Base-by-base conservation (phyloP, 2,888 invertebrate species). In the Ormia ochracea region DNA sequence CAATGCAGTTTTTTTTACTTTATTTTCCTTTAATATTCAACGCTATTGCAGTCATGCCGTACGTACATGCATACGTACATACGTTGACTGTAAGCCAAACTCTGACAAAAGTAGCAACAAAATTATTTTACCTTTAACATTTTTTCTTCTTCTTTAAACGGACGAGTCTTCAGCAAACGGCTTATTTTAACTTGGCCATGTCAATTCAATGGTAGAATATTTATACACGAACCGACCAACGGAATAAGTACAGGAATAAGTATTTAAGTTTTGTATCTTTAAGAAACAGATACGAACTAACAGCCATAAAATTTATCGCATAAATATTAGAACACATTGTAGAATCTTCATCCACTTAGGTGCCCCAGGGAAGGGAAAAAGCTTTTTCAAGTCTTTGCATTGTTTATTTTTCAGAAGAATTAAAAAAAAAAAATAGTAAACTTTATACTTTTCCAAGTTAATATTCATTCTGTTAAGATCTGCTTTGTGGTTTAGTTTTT, bases 261-360 rank as follows among this genome's bases (percentile, higher is more conserved):
- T 38, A 48, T 65, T 50, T 48, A 19, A 48, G 38, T 63, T 56
- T 43, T 43, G 45, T 41, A 19, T 56, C 48, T 56, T 21, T n/a
- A 9, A 28, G 28, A 28, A 17, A 52, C 10, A 23, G 50, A 41
- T 58, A 45, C 28, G 41, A 74, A 41, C 58, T 41, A 43, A 66
- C 74, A 74, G 66, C 58, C 66, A 66, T 66, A 74, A 66, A 74
- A 66, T 74, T 74, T 38, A 50, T 58, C 38, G 31, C 48, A 66
- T 50, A 59, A 73, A 73, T 74, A 59, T 50, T 50, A 38, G 41
- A 66, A 38, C 58, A 17, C 50, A 66, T 54, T 66, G 41, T 26
- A 31, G 50, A 28, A 41, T 58, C 17, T 52, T 45, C 41, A 50
- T 38, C 31, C n/a, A 58, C 48, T 58, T 65, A 50, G 48, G 41